These are phyloP conservation scores for Enteromius argenteus DNA, from an alignment of 2,797 vertebrate species.

Conservation along the genomic window DNA sequence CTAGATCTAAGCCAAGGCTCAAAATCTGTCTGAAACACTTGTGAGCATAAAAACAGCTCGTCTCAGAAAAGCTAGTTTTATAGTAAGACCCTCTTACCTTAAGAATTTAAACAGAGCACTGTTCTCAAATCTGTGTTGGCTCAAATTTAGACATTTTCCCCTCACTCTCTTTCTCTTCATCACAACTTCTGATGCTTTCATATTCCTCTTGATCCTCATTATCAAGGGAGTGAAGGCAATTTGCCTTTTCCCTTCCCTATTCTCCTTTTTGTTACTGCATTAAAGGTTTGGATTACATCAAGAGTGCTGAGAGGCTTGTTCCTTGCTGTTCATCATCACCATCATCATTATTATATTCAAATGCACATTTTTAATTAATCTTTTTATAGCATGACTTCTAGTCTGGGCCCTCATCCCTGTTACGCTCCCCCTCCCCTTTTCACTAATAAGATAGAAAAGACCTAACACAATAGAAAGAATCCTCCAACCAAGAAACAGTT, in stretches of 20 bases:
- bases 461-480: slow-evolving; percentile 45
- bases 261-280: slow-evolving; percentile 58
- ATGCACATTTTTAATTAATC: slow-evolving; percentile 75
- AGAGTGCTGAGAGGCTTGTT: slow-evolving; percentile 3
- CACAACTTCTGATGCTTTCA: slow-evolving; percentile 12
- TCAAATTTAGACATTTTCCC: slow-evolving; percentile 13
- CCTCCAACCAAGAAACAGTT: slow-evolving; percentile 9
- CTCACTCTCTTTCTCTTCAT: slow-evolving; percentile 3
- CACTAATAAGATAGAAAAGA: slow-evolving; percentile 31
- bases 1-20: slow-evolving; percentile 10
- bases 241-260: slow-evolving; percentile 1
- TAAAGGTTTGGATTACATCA: slow-evolving; percentile 68
- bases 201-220: slow-evolving; percentile 38
- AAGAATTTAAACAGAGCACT: slow-evolving; percentile 31
- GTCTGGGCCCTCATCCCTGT: slow-evolving; percentile 48
- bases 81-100: slow-evolving; percentile 19
- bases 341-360: slow-evolving; percentile 58
- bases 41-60: slow-evolving; percentile 24
- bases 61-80: slow-evolving; percentile 38
- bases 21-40: slow-evolving; percentile 41
- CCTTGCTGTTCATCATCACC: slow-evolving; percentile 40
- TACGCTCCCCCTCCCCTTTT: slow-evolving; percentile 29
- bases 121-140: slow-evolving; percentile 6
- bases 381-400: slow-evolving; percentile 72
- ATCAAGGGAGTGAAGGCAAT: slow-evolving; percentile 50